These are phyloP conservation scores for Equus przewalskii DNA, from an alignment of 2,113 vertebrate genomes.

Conservation along the genomic window DNA sequence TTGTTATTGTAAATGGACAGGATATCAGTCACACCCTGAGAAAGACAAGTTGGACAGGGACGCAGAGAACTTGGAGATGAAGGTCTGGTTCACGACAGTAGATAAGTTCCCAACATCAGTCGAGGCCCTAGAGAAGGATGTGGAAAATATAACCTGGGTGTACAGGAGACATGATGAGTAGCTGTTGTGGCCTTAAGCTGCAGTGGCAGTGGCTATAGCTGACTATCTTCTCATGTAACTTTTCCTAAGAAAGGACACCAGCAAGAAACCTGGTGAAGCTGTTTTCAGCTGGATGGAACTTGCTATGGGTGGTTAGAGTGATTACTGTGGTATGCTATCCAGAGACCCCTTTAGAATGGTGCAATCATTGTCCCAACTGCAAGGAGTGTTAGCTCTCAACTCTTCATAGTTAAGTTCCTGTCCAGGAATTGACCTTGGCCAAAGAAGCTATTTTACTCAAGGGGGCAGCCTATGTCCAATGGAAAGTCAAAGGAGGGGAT, in stretches of 20 bases:
- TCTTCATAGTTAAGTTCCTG: background rate
- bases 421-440: background rate
- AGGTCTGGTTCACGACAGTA: background rate
- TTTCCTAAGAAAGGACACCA: background rate
- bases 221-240: background rate
- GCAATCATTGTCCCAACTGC: background rate
- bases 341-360: background rate
- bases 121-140: background rate
- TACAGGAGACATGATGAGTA: background rate
- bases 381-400: background rate
- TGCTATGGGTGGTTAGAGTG: too few relatives aligned
- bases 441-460: background rate
- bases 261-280: background rate
- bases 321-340: background rate
- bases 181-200: too few relatives aligned
- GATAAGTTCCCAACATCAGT: background rate
- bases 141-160: background rate
- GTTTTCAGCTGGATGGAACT: background rate
- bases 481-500: background rate
- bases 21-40: background rate
- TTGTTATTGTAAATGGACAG: background rate
- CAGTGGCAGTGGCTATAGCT: too few relatives aligned
- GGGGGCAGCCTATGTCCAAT: background rate
- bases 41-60: background rate
- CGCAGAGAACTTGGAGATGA: background rate